Conservation (phyloP, 2,797 vertebrate genomes). For the Potorous gilbertii region DNA sequence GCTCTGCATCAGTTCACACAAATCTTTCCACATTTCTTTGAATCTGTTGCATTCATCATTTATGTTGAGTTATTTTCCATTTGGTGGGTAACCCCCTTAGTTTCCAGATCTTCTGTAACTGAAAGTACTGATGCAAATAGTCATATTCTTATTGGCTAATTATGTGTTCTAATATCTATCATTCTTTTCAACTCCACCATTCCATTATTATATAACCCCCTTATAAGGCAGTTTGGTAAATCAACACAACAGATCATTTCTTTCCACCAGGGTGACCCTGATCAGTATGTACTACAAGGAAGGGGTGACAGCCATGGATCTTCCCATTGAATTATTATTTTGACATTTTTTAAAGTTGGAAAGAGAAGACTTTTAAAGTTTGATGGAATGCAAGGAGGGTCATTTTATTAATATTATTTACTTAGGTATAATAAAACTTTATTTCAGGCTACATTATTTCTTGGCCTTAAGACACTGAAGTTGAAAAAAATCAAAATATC, state of each 20-base stretch:
- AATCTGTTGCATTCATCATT: background rate
- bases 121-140: background rate
- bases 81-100: background rate
- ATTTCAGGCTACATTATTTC: constrained; percentile 60
- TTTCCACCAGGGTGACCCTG: background rate
- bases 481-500: constrained; percentile 28
- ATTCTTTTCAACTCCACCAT: background rate
- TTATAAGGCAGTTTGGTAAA: background rate
- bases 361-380: constrained; percentile 33
- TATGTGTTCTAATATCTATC: background rate
- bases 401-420: constrained; percentile 52
- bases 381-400: constrained; percentile 23
- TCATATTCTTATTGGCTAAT: background rate
- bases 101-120: background rate
- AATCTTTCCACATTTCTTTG: background rate
- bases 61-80: background rate
- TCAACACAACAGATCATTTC: background rate
- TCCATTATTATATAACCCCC: background rate
- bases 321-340: background rate
- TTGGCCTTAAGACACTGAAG: constrained; percentile 15
- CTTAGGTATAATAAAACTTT: constrained; percentile 43
- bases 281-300: background rate
- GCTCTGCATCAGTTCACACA: background rate
- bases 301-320: background rate
- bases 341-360: constrained; percentile 14